A percentile compares a stretch with the other conserved stretches of the same genome.
phyloP scores from a whole-genome alignment of 2,797 vertebrate species.

The Microctenopoma lineatum region DNA sequence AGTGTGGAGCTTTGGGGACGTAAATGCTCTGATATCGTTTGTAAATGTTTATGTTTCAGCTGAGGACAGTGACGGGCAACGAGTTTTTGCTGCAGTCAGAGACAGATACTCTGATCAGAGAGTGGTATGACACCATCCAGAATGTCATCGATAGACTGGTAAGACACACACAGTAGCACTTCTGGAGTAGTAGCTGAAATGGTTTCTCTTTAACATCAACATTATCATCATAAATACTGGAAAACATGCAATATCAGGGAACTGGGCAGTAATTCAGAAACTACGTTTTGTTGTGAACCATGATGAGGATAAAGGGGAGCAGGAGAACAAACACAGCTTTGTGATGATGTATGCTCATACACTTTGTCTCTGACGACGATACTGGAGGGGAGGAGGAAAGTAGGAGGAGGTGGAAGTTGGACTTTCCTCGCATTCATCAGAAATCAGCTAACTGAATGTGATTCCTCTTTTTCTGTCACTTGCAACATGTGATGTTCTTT shows the following conservation, averaged over 20 bases:
- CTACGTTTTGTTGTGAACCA: slow-evolving; percentile 92
- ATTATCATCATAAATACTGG: no score
- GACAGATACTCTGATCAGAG: slow-evolving; percentile 86
- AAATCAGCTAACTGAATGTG: neutral
- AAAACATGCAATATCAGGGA: slow-evolving; percentile 82
- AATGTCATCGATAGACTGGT: slow-evolving; percentile 90
- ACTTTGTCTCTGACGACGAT: slow-evolving; percentile 4
- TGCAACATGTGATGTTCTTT: neutral
- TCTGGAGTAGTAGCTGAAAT: slow-evolving; percentile 7
- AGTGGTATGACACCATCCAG: slow-evolving; percentile 90
- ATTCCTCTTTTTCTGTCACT: slow-evolving; percentile 14
- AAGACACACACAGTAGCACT: slow-evolving; percentile 53
- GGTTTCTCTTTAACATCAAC: neutral
- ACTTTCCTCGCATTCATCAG: neutral
- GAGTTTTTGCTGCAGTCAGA: slow-evolving; percentile 95
- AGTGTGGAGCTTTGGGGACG: neutral
- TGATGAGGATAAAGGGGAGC: slow-evolving; percentile 78
- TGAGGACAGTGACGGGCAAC: slow-evolving; percentile 92
- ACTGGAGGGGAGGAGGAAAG: neutral
- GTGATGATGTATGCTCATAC: slow-evolving; percentile 5
- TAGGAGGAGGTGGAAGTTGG: slow-evolving; percentile 3
- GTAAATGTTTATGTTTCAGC: slow-evolving; percentile 72
- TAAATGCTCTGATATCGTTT: neutral
- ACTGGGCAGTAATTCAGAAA: slow-evolving; percentile 93
- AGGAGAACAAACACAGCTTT: neutral